Evolutionary conservation across 2,113 vertebrate species (phyloP), one percentile per base, ranked within the genome.

Genomic region (Macheiramphus alcinus): DNA sequence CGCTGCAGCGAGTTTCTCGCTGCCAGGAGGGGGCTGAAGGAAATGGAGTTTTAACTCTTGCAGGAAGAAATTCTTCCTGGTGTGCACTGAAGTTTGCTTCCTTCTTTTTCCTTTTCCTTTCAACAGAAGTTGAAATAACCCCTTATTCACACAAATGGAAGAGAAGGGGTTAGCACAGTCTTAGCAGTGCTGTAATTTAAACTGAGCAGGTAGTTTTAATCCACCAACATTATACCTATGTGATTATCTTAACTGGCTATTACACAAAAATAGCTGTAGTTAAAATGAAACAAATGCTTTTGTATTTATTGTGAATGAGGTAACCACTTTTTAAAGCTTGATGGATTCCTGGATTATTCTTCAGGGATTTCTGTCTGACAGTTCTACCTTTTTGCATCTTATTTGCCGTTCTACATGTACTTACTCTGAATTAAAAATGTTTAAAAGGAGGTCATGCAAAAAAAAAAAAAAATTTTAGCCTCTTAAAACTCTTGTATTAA

Each of bases 341-440:
- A 61, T 76, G 56, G 47, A 48, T 94, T 81, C 43, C 45, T 92
- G 59, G 31, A 14, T 85, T 88, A 55, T 75, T 92, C 67, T 86
- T 47, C 12, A 63, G 63, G 26, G 71, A 56, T 36, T 87, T 80
- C 18, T 67, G 18, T 75, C 36, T 55, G 40, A 32, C 22, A 50
- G 0, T 71, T 84, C 29, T 59, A 83, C 16, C 19, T 80, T 42
- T 80, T 12, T 53, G 58, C 5, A n/a, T 65, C 67, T 65, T 70
- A 50, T 13, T 84, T 88, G 40, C 43, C 20, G 74, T 88, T 71
- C 78, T 65, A 10, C 27, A 26, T 47, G 34, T 11, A 59, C 27
- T 75, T 90, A 32, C 19, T 61, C 50, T 34, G 40, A 80, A 75
- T 81, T 71, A 56, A 66, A 91, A 75, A 36, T 72, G 47, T 62